Base-by-base conservation (phyloP, 2,888 invertebrate genomes). In the Globia sparganii region DNA sequence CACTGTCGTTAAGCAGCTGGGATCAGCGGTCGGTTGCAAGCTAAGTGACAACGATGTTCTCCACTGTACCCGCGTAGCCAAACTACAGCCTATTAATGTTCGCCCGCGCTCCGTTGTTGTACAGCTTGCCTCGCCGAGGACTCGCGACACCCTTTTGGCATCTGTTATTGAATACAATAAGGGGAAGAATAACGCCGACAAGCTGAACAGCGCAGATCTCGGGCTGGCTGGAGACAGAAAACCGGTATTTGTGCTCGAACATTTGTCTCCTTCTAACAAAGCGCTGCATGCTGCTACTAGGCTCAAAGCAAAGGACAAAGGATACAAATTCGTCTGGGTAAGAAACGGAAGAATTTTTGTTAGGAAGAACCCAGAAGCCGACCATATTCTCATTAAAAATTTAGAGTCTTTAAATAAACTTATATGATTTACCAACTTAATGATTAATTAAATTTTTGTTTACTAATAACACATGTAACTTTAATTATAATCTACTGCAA, bases 251-350 rank as follows among this genome's bases (percentile, higher is more conserved):
- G 72, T 83, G 2, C 18, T 58, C 0, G 78, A 81, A 59, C 81
- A 46, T 18, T 46, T 18, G 5, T 18, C 46, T 46, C 46, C 5
- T 2, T 15, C 49, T n/a, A 77, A 75, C 34, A 79, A 46, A 67
- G 49, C 59, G 3, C 67, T 83, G 0, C 81, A 81, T 46, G 76
- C 78, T 2, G 78, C 81, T 5, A 65, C 77, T 2, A 64, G 83
- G 11, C 56, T n/a, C 11, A 72, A 28, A 0, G 81, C 83, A 1
- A 81, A 78, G 34, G 75, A 74, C 1, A 76, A 69, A 21, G 71
- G 62, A 0, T 81, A 75, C 34, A 75, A 73, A 40, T 84, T 73
- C 46, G 79, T 83, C 2, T 83, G 80, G 83, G 37, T 80, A 6
- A 66, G 75, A 46, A 64, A 73, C 4, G 40, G 40, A 4, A 43